Conservation (phyloP, 2,888 invertebrate genomes). For the Empis livida region DNA sequence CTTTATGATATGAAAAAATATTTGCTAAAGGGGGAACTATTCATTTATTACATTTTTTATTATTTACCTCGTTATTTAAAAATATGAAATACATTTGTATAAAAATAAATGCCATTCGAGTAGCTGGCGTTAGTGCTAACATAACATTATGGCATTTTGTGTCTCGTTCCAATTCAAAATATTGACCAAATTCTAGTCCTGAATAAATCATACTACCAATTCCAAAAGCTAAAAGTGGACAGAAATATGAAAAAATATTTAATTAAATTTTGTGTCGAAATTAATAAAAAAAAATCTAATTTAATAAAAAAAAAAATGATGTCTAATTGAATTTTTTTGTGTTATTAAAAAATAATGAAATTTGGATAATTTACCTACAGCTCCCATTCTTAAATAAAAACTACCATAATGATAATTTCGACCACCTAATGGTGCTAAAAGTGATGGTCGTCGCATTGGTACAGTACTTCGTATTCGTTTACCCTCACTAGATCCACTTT, state of each 20-base stretch:
- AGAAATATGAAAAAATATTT: not conserved
- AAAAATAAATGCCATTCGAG: conserved; percentile 91
- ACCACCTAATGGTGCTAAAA: conserved; percentile 40
- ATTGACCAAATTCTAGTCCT: conserved; percentile 87
- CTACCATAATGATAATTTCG: conserved; percentile 74
- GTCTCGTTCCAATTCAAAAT: conserved; percentile 82
- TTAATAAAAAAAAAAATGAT: no score
- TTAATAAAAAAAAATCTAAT: not conserved
- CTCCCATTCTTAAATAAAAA: conserved; percentile 86
- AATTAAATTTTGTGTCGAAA: not conserved
- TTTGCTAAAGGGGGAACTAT: no score
- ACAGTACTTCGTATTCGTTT: conserved; percentile 23
- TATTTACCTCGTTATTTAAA: conserved; percentile 83
- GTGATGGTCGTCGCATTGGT: conserved; percentile 38
- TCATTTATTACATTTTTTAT: not conserved
- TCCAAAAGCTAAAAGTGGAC: conserved; percentile 64
- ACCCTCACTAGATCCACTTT: conserved; percentile 30
- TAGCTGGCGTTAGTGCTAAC: conserved; percentile 78
- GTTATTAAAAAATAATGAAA: not conserved
- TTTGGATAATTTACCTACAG: conserved; percentile 53
- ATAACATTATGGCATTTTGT: conserved; percentile 87
- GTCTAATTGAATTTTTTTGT: not conserved
- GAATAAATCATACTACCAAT: conserved; percentile 96
- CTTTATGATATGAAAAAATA: no score
- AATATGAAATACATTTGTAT: conserved; percentile 98